Conservation (phyloP, 2,888 invertebrate species). For the Chrysolina oricalcia region DNA sequence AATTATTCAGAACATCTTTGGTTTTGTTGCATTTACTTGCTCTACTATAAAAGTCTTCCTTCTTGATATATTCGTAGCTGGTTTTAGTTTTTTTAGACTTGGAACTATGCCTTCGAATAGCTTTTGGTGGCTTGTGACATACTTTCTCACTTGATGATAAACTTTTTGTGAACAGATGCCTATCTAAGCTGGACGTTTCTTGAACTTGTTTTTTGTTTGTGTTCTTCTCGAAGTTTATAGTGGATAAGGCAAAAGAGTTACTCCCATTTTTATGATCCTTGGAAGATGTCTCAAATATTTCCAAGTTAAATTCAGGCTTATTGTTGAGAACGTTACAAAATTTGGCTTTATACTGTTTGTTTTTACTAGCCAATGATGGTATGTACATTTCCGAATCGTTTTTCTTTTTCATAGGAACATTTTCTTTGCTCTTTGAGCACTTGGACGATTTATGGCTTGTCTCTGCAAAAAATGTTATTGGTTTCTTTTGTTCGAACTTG, state of each 20-base stretch:
- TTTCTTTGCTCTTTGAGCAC: conserved; percentile 56
- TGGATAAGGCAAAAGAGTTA: conserved; percentile 57
- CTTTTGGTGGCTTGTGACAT: conserved; percentile 84
- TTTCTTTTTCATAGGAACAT: conserved; percentile 54
- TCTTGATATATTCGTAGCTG: conserved; percentile 69
- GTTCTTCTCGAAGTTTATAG: conserved; percentile 62
- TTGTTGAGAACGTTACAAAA: conserved; percentile 71
- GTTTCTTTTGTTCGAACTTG: conserved; percentile 67
- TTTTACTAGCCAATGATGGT: conserved; percentile 74
- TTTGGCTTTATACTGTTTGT: conserved; percentile 74
- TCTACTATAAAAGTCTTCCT: conserved; percentile 68
- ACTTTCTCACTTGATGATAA: conserved; percentile 71
- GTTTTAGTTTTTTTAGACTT: conserved; percentile 67
- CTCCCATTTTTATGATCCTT: conserved; percentile 53
- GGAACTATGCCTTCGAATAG: conserved; percentile 80
- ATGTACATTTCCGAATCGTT: conserved; percentile 73
- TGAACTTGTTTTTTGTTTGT: conserved; percentile 63
- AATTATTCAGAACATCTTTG: conserved; percentile 54
- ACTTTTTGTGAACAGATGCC: conserved; percentile 70
- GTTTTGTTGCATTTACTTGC: conserved; percentile 55
- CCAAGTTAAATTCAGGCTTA: conserved; percentile 67
- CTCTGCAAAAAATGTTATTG: conserved; percentile 68
- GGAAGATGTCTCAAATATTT: conserved; percentile 64
- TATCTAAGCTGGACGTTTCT: conserved; percentile 71
- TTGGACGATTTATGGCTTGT: conserved; percentile 43